phyloP scores from a whole-genome alignment of 2,888 invertebrate species.

The Danaus chrysippus region DNA sequence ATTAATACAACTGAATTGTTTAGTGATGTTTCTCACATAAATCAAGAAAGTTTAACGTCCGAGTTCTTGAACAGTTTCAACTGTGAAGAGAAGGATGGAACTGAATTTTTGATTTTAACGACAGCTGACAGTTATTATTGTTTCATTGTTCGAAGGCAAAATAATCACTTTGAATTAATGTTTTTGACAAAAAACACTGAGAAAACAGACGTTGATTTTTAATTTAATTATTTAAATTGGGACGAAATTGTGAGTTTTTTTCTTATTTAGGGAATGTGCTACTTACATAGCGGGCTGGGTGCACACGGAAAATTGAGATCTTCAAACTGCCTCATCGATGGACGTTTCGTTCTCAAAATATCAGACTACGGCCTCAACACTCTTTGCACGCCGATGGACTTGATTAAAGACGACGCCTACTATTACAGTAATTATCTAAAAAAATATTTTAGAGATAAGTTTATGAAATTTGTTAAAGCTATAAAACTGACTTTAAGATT shows the following conservation, averaged over 20 bases:
- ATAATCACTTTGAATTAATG: no score
- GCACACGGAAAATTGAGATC: constrained; percentile 92
- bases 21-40: constrained; percentile 1
- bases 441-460: constrained; percentile 5
- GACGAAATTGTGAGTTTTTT: constrained; percentile 6
- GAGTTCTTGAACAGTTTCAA: neutral
- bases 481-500: no score
- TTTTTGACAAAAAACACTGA: no score
- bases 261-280: constrained; percentile 89
- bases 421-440: constrained; percentile 82
- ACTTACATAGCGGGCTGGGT: constrained; percentile 89
- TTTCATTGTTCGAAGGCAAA: no score
- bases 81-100: neutral
- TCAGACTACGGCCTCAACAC: constrained; percentile 92
- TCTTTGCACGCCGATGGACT: constrained; percentile 86
- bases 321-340: constrained; percentile 93
- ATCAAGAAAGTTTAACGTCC: neutral
- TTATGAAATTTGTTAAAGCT: constrained; percentile 1
- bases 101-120: neutral
- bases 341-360: constrained; percentile 93
- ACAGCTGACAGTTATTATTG: neutral
- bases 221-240: neutral
- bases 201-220: no score
- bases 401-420: constrained; percentile 86
- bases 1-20: neutral